These are phyloP conservation scores for Mesitornis unicolor DNA, from an alignment of 2,113 vertebrate genomes.

Conservation along the genomic window DNA sequence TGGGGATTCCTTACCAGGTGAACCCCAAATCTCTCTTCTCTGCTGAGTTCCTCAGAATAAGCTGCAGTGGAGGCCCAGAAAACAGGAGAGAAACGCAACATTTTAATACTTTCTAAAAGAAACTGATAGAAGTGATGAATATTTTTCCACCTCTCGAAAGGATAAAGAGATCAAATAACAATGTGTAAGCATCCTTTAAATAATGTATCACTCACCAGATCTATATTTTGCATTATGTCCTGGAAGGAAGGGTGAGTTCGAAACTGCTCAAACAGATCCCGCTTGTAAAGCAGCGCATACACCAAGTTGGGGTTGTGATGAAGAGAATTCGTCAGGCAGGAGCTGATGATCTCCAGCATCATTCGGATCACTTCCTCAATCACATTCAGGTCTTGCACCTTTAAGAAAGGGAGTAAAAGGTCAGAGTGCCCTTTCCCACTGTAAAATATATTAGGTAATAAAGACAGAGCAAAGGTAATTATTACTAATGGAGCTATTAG, in stretches of 20 bases:
- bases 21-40: neutral
- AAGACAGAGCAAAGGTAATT: neutral
- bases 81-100: neutral
- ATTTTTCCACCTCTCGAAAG: neutral
- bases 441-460: neutral
- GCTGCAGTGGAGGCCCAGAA: neutral
- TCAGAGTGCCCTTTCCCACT: neutral
- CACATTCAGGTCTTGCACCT: slow-evolving; percentile 96
- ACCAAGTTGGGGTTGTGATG: slow-evolving; percentile 98
- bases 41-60: neutral
- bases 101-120: neutral
- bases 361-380: slow-evolving; percentile 98
- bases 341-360: slow-evolving; percentile 99
- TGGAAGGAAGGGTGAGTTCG: slow-evolving; percentile 95
- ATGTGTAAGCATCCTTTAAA: neutral
- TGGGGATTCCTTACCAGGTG: neutral
- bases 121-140: neutral
- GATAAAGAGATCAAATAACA: neutral
- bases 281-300: slow-evolving; percentile 93
- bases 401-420: neutral
- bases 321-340: slow-evolving; percentile 91
- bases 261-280: slow-evolving; percentile 97
- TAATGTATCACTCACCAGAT: slow-evolving; percentile 80
- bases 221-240: slow-evolving; percentile 98
- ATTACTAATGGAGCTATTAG: neutral